A percentile compares a stretch with the other conserved stretches of the same genome.
phyloP scores from a whole-genome alignment of 2,888 invertebrate species.

The Coleophora deauratella region DNA sequence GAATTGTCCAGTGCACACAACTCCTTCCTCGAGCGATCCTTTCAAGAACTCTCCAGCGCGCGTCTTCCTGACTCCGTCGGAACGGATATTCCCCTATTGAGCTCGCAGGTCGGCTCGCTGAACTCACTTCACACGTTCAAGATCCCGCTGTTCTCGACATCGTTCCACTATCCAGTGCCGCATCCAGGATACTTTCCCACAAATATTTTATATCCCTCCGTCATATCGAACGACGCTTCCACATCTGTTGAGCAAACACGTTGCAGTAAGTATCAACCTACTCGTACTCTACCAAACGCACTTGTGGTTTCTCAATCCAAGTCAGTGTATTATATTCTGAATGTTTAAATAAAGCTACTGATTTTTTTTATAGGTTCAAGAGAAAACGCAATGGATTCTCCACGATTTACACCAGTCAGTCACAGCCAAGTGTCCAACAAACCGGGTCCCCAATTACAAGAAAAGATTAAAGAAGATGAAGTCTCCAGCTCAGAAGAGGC shows the following conservation, averaged over 20 bases:
- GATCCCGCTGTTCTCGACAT: constrained; percentile 49
- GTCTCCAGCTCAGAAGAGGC: constrained; percentile 85
- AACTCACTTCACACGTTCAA: constrained; percentile 47
- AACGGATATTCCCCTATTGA: constrained; percentile 31
- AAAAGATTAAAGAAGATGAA: constrained; percentile 79
- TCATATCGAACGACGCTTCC: constrained; percentile 38
- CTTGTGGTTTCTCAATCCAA: background rate
- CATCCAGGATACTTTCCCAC: constrained; percentile 59
- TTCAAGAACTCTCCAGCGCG: constrained; percentile 39
- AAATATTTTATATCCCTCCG: constrained; percentile 55
- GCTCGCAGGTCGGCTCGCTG: constrained; percentile 35
- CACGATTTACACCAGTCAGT: constrained; percentile 7
- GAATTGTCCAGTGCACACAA: constrained; percentile 28
- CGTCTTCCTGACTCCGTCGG: constrained; percentile 35
- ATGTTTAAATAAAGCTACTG: background rate
- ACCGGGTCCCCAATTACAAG: constrained; percentile 46
- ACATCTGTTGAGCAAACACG: constrained; percentile 27
- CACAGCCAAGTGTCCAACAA: constrained; percentile 27
- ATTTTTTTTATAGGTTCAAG: constrained; percentile 3
- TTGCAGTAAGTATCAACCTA: constrained; percentile 32
- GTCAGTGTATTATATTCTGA: background rate
- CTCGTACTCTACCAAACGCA: background rate
- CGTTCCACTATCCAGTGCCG: constrained; percentile 49
- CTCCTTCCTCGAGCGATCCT: constrained; percentile 39
- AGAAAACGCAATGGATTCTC: constrained; percentile 12